Percentiles rank a stretch among this genome's conserved stretches.
phyloP scores from a whole-genome alignment of 2,888 invertebrate genomes.

The Aleiodes alternator region DNA sequence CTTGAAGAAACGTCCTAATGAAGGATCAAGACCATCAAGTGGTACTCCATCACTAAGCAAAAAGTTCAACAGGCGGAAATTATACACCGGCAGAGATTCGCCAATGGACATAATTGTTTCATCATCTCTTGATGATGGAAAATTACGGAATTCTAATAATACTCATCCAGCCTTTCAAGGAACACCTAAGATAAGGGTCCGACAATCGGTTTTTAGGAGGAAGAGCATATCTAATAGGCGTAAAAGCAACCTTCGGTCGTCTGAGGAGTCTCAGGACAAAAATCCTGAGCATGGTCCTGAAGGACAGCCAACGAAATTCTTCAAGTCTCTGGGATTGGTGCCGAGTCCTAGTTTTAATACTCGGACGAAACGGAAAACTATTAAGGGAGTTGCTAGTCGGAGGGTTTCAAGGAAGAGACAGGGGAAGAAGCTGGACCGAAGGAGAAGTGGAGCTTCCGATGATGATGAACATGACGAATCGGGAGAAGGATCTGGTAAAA shows the following conservation, averaged over 20 bases:
- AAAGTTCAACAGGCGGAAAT: conserved; percentile 57
- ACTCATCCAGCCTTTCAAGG: conserved; percentile 63
- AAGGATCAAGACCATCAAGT: background rate
- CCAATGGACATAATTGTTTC: conserved; percentile 60
- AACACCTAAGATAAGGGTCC: background rate
- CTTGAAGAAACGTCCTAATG: conserved; percentile 6
- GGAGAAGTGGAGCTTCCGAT: background rate
- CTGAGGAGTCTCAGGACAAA: conserved; percentile 9
- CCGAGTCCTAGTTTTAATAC: conserved; percentile 33
- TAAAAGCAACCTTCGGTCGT: conserved; percentile 40
- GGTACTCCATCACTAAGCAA: background rate
- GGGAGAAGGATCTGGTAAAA: conserved; percentile 17
- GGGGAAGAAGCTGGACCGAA: background rate
- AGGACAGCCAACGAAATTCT: conserved; percentile 42
- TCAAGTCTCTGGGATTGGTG: conserved; percentile 48
- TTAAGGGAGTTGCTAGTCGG: background rate
- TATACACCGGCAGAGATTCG: conserved; percentile 62
- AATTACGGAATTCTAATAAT: background rate
- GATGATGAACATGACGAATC: conserved; percentile 4
- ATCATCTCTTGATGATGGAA: background rate
- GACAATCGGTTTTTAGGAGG: background rate
- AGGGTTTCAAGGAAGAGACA: conserved; percentile 15
- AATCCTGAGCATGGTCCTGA: conserved; percentile 2
- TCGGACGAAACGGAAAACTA: conserved; percentile 21
- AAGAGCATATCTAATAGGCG: conserved; percentile 25